Percentiles rank a stretch among this genome's conserved stretches.
Evolutionary conservation across 2,113 vertebrate genomes (phyloP).

Genomic region (Hippocampus abdominalis): DNA sequence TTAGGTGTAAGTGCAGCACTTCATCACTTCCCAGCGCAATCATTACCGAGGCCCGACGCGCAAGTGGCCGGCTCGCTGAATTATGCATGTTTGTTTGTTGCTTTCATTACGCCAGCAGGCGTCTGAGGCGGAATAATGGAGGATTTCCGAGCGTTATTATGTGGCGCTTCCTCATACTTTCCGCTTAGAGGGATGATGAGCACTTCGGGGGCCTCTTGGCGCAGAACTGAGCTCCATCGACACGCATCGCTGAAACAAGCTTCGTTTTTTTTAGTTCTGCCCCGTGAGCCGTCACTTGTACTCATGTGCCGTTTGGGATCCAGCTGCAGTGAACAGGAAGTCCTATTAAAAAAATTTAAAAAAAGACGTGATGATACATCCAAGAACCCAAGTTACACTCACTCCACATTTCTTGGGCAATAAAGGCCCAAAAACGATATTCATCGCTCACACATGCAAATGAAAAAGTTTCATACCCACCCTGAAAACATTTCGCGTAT

Average conservation of each 20-base stretch:
- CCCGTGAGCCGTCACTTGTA: slow-evolving; percentile 6
- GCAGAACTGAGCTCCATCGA: slow-evolving; percentile 28
- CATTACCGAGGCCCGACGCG: slow-evolving; percentile 49
- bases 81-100: slow-evolving; percentile 65
- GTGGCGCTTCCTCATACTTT: slow-evolving; percentile 1
- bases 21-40: slow-evolving; percentile 48
- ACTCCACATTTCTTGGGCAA: too few relatives aligned
- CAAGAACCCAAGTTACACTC: neutral
- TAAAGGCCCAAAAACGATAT: neutral
- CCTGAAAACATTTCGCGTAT: too few relatives aligned
- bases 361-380: neutral
- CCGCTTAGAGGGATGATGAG: slow-evolving; percentile 32
- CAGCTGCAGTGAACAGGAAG: neutral
- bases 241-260: slow-evolving; percentile 5
- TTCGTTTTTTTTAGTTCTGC: slow-evolving; percentile 23
- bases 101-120: slow-evolving; percentile 59
- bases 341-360: neutral
- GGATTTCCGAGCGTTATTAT: slow-evolving; percentile 44
- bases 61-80: slow-evolving; percentile 44
- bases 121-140: slow-evolving; percentile 50
- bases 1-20: slow-evolving; percentile 49
- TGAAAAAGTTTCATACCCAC: too few relatives aligned
- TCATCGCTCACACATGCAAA: neutral
- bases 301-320: slow-evolving; percentile 10
- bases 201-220: slow-evolving; percentile 19